Conservation (phyloP, 2,888 invertebrate genomes). For the Leptinotarsa juncta region DNA sequence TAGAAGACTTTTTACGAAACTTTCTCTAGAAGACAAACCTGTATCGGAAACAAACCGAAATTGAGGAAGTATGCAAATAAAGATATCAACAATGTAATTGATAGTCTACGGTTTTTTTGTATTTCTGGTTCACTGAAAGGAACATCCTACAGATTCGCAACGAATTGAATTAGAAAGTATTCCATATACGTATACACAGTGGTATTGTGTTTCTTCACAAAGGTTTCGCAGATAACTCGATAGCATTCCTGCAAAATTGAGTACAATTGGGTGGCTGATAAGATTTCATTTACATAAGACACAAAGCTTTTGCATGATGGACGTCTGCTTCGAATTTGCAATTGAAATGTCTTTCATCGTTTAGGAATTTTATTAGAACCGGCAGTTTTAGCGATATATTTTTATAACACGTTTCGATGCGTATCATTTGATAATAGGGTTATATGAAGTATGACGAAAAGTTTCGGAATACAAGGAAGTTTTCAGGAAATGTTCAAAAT, state of each 20-base stretch:
- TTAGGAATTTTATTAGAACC: neutral
- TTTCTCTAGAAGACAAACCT: constrained; percentile 12
- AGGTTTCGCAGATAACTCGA: neutral
- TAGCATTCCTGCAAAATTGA: neutral
- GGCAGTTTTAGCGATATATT: neutral
- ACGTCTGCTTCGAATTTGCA: constrained; percentile 1
- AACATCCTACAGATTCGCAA: constrained; percentile 23
- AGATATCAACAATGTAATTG: constrained; percentile 34
- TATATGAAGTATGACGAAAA: too few species aligned
- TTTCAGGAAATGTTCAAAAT: too few species aligned
- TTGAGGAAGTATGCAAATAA: constrained; percentile 38
- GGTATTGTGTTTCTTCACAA: constrained; percentile 8
- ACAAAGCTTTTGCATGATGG: constrained; percentile 8
- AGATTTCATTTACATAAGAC: constrained; percentile 1
- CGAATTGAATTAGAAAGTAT: constrained; percentile 26
- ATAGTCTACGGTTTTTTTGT: constrained; percentile 31
- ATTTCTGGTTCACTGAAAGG: constrained; percentile 33
- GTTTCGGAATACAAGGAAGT: too few species aligned
- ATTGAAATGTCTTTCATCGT: neutral
- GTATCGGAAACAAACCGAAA: neutral
- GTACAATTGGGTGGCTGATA: constrained; percentile 8
- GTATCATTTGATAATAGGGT: too few species aligned
- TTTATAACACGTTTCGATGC: neutral
- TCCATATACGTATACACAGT: constrained; percentile 4
- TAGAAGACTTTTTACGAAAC: neutral